Base-by-base conservation (phyloP, 2,797 vertebrate species). In the Squalus acanthias region DNA sequence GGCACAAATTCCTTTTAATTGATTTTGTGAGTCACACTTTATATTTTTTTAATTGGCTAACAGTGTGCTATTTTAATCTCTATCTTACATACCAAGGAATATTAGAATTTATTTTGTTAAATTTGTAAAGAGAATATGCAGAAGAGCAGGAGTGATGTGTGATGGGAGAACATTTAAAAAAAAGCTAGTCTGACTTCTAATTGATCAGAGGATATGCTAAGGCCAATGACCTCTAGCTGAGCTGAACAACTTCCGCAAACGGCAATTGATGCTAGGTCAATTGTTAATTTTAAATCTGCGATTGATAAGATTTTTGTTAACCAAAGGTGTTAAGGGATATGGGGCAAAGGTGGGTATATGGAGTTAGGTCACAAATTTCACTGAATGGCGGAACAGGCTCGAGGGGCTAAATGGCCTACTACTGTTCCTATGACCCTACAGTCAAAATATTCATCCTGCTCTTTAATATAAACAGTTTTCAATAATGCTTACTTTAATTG, bases 71-170 rank as follows among this genome's bases (percentile, higher is more conserved):
- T 74, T 95, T 39, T 50, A 26, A 26, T 74, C 69, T 29, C 13
- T 39, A 20, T 20, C 91, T 50, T 57, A 29, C 24, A 33, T 33
- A 33, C 5, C 50, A 95, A 95, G 12, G 13, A 53, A 95, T 74
- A 72, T 53, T 33, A 50, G 13, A 33, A 74, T 76, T 74, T 74
- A 53, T 53, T 95, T 74, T 74, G 69, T 26, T 53, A 72, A 29
- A 46, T 70, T 95, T 57, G 88, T 65, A 13, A 74, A 74, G 70
- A 76, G 70, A 95, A 95, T 74, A 74, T 57, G 94, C 94, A 95
- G 70, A 95, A 74, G 94, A 76, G 50, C 69, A 76, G 26, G 13
- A n/a, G 15, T 0, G 94, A 95, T 72, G 33, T 63, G 57, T 57
- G 15, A 57, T 33, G 53, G 26, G 24, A 46, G 15, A 57, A 15